Evolutionary conservation across 2,888 invertebrate genomes (phyloP).

Genomic region (Crossocerus cetratus): DNA sequence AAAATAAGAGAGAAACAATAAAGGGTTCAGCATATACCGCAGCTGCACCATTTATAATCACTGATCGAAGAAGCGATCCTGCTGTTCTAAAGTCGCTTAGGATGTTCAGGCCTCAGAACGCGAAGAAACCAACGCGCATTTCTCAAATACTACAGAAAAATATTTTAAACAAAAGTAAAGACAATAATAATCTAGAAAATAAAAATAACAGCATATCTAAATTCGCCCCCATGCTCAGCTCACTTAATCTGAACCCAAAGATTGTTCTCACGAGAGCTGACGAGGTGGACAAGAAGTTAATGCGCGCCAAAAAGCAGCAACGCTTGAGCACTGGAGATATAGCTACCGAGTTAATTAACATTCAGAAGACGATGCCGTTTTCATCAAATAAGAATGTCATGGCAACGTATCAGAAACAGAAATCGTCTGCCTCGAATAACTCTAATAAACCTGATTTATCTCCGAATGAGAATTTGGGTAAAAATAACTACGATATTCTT

Average conservation of each 20-base stretch:
- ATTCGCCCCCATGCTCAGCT: constrained; percentile 74
- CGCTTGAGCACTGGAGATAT: constrained; percentile 69
- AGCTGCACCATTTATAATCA: constrained; percentile 70
- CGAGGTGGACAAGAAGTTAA: constrained; percentile 66
- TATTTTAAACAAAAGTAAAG: constrained; percentile 61
- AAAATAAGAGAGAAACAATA: constrained; percentile 73
- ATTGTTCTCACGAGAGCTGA: constrained; percentile 75
- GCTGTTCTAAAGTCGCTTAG: constrained; percentile 78
- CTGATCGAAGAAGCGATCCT: constrained; percentile 78
- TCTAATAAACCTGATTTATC: constrained; percentile 39
- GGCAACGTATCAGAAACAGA: constrained; percentile 66
- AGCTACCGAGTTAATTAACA: constrained; percentile 69
- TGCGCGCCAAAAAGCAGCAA: constrained; percentile 63
- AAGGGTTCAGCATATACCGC: constrained; percentile 72
- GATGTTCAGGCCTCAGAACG: constrained; percentile 78
- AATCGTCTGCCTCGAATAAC: constrained; percentile 46
- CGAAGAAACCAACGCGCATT: constrained; percentile 66
- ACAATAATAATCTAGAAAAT: constrained; percentile 58
- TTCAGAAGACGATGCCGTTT: constrained; percentile 71
- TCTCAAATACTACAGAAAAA: constrained; percentile 66
- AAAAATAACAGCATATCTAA: constrained; percentile 61
- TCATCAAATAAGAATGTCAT: constrained; percentile 64
- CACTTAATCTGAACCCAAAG: constrained; percentile 76
- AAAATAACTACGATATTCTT: constrained; percentile 68
- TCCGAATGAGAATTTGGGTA: constrained; percentile 53